These are phyloP conservation scores for Caenorhabditis sp. DNA, from an alignment of 2,888 invertebrate species.

Conservation along the genomic window DNA sequence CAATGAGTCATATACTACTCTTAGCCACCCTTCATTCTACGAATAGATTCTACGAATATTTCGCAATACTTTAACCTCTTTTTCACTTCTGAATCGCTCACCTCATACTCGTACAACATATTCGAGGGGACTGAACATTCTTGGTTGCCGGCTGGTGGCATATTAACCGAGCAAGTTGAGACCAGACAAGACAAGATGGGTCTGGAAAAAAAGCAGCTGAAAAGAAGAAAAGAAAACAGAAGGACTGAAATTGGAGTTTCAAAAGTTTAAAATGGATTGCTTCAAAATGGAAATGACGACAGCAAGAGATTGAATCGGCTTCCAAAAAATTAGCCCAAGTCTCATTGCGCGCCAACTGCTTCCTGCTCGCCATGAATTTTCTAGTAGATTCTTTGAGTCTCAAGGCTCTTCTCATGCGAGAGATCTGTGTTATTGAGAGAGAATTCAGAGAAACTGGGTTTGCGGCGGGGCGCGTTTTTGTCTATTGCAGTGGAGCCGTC, in stretches of 20 bases:
- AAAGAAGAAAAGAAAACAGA: neutral
- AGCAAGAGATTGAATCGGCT: neutral
- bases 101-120: conserved; percentile 8
- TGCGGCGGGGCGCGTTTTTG: neutral
- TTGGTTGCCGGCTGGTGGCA: neutral
- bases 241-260: too few relatives aligned
- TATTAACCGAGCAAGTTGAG: neutral
- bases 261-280: too few relatives aligned
- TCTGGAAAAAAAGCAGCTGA: neutral
- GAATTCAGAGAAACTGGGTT: neutral
- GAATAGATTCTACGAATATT: conserved; percentile 4
- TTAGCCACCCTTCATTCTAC: neutral
- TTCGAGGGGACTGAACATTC: neutral
- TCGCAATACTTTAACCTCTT: conserved; percentile 4
- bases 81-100: neutral
- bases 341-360: neutral
- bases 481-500: neutral
- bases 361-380: conserved; percentile 3
- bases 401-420: neutral
- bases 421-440: neutral
- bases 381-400: conserved; percentile 1
- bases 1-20: conserved; percentile 1
- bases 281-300: too few relatives aligned
- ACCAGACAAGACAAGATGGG: neutral
- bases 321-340: neutral